These are phyloP conservation scores for Andrena hattorfiana DNA, from an alignment of 2,888 invertebrate species.

Conservation along the genomic window DNA sequence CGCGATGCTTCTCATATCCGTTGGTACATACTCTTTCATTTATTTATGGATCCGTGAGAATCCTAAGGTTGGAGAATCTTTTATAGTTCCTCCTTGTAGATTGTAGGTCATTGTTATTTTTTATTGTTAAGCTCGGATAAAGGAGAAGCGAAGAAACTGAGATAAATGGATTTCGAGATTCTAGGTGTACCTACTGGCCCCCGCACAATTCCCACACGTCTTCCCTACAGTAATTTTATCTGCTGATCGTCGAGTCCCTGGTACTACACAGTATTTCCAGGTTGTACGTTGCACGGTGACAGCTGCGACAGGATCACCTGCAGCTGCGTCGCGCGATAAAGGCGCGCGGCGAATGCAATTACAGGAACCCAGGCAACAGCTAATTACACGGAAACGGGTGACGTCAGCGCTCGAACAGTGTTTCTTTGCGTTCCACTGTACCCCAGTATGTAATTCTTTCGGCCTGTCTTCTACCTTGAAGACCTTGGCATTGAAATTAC, in stretches of 20 bases:
- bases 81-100: too few species aligned
- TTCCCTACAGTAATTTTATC: not conserved
- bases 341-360: slow-evolving; percentile 15
- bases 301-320: slow-evolving; percentile 64
- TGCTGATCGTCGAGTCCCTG: not conserved
- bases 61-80: too few species aligned
- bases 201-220: not conserved
- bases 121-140: too few species aligned
- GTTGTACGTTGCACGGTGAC: slow-evolving; percentile 30
- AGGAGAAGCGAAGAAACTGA: too few species aligned
- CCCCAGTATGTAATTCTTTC: not conserved
- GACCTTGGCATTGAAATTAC: not conserved
- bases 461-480: not conserved
- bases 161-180: not conserved
- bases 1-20: not conserved
- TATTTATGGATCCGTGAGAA: too few species aligned
- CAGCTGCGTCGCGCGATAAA: slow-evolving; percentile 49
- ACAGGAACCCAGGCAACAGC: slow-evolving; percentile 9
- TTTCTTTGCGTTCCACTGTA: not conserved
- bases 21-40: too few species aligned
- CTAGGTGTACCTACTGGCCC: not conserved
- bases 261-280: not conserved
- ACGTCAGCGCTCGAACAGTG: slow-evolving; percentile 10
- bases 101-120: too few species aligned
- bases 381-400: slow-evolving; percentile 27